Conservation (phyloP, 1,140 invertebrate genomes). For the Euwallacea fornicatus region DNA sequence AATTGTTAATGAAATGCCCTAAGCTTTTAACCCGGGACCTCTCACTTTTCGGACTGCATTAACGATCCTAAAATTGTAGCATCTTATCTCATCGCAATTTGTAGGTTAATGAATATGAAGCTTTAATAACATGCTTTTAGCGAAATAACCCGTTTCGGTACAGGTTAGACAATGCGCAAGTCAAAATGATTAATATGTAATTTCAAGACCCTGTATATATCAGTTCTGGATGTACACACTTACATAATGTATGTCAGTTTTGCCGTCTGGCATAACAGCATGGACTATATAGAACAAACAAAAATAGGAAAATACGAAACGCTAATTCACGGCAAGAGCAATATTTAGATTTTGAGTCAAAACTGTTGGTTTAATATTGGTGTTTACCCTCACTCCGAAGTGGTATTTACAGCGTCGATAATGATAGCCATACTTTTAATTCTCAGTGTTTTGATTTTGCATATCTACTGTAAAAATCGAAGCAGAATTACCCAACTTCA, state of each 20-base stretch:
- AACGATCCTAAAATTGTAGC: background rate
- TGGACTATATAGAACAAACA: slow-evolving; percentile 1
- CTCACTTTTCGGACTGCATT: background rate
- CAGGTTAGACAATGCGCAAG: no score
- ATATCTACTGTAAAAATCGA: no score
- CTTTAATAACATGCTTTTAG: no score
- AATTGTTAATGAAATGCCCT: slow-evolving; percentile 9
- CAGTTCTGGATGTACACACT: no score
- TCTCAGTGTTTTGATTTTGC: background rate
- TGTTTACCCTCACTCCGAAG: slow-evolving; percentile 2
- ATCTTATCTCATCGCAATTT: no score
- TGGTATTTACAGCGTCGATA: slow-evolving; percentile 6
- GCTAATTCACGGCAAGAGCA: slow-evolving; percentile 2
- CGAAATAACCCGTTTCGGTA: no score
- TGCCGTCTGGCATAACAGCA: no score
- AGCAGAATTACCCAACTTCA: no score
- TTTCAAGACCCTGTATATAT: no score
- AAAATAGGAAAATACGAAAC: slow-evolving; percentile 6
- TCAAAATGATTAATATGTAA: no score
- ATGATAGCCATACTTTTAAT: slow-evolving; percentile 2
- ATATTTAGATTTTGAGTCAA: slow-evolving; percentile 15
- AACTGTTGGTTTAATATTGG: slow-evolving; percentile 5
- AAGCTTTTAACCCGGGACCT: slow-evolving; percentile 3
- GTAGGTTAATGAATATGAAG: no score
- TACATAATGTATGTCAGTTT: no score